phyloP scores from a whole-genome alignment of 2,113 vertebrate species.

The Pedetes capensis region DNA sequence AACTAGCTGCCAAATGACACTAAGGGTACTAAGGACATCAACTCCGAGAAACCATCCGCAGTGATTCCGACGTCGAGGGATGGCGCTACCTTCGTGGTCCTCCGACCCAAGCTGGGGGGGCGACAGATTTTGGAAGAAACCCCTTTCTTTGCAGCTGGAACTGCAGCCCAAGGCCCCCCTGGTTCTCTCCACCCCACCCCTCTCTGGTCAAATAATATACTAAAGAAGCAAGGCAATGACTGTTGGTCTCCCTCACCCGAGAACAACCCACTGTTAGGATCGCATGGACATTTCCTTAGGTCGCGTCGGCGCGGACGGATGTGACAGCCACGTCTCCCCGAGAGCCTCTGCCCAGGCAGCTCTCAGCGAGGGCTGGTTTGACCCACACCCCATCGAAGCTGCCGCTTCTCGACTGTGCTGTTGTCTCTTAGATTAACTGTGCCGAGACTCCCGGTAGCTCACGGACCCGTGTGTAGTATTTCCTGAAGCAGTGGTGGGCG shows the following conservation, averaged over 20 bases:
- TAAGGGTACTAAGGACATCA: not conserved
- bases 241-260: conserved; percentile 87
- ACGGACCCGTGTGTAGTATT: conserved; percentile 79
- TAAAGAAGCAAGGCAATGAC: conserved; percentile 90
- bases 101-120: conserved; percentile 56
- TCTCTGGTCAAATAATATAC: conserved; percentile 83
- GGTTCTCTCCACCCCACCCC: conserved; percentile 72
- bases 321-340: conserved; percentile 75
- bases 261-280: conserved; percentile 77
- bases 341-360: conserved; percentile 63
- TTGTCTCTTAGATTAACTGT: conserved; percentile 87
- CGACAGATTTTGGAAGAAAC: conserved; percentile 30
- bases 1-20: conserved; percentile 80
- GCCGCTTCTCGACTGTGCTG: conserved; percentile 81
- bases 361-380: conserved; percentile 72
- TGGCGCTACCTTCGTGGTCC: conserved; percentile 61
- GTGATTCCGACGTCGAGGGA: conserved; percentile 55
- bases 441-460: conserved; percentile 84
- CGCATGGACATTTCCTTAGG: conserved; percentile 90
- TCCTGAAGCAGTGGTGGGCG: conserved; percentile 76
- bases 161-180: conserved; percentile 81
- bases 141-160: conserved; percentile 82
- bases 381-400: conserved; percentile 81
- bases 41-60: conserved; percentile 18
- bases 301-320: conserved; percentile 82